These are phyloP conservation scores for Macrobrachium rosenbergii DNA, from an alignment of 1,140 invertebrate species.

Conservation along the genomic window DNA sequence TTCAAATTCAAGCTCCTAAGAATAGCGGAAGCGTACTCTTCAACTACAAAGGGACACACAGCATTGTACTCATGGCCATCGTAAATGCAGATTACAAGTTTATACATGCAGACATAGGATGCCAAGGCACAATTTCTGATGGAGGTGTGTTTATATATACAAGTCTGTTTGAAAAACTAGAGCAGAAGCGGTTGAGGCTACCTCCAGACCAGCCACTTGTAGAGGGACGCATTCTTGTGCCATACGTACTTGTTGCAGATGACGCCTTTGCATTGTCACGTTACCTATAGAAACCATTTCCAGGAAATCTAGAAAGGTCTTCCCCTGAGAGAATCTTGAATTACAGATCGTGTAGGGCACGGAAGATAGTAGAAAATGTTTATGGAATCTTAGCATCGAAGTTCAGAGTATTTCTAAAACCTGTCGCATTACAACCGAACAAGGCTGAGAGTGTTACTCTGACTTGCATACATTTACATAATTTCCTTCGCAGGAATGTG, in stretches of 20 bases:
- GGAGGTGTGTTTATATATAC: conserved; percentile 27
- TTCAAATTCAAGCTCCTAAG: conserved; percentile 35
- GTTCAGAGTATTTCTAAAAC: conserved; percentile 26
- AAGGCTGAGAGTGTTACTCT: conserved; percentile 10
- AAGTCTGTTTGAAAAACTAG: conserved; percentile 23
- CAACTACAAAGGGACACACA: conserved; percentile 43
- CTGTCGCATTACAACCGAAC: conserved; percentile 8
- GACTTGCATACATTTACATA: conserved; percentile 31
- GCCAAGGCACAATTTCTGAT: conserved; percentile 37
- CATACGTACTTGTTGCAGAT: conserved; percentile 38
- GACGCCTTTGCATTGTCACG: conserved; percentile 44
- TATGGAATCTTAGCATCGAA: conserved; percentile 27
- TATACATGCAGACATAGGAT: conserved; percentile 41
- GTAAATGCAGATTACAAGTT: conserved; percentile 33
- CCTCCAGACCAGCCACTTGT: conserved; percentile 11
- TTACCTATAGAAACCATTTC: conserved; percentile 34
- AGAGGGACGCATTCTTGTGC: conserved; percentile 10
- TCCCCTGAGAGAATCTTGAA: conserved; percentile 9
- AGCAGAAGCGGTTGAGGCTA: conserved; percentile 9
- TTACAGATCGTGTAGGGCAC: not conserved
- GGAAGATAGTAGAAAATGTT: conserved; percentile 12
- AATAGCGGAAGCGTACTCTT: not conserved
- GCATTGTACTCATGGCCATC: conserved; percentile 7
- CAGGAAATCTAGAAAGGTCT: conserved; percentile 28
- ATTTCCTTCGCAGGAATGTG: conserved; percentile 14